These are phyloP conservation scores for Hoplodrina ambigua DNA, from an alignment of 2,888 invertebrate genomes.

Conservation along the genomic window DNA sequence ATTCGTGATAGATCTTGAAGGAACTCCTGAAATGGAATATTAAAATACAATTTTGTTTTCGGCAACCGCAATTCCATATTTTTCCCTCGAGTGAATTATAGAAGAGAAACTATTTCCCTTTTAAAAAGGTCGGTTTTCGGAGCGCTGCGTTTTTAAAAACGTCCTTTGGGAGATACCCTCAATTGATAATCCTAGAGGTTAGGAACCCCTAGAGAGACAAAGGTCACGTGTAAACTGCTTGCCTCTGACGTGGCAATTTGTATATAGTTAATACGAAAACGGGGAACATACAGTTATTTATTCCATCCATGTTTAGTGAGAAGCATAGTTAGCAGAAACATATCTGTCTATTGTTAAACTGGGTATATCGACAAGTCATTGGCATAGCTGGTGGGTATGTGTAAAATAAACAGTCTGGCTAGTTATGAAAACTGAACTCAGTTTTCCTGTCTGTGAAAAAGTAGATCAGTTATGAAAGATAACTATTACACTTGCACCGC, in stretches of 20 bases:
- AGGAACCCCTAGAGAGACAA: slow-evolving; percentile 7
- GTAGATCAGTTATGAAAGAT: slow-evolving; percentile 6
- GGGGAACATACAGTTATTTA: slow-evolving; percentile 14
- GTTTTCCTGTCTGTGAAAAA: slow-evolving; percentile 21
- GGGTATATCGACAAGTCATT: slow-evolving; percentile 41
- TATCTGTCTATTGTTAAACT: slow-evolving; percentile 32
- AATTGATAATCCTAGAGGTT: slow-evolving; percentile 40
- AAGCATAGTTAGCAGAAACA: slow-evolving; percentile 23
- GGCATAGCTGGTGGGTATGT: slow-evolving; percentile 40
- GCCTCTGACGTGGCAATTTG: not conserved
- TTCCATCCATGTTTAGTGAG: slow-evolving; percentile 16
- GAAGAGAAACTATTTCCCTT: slow-evolving; percentile 13
- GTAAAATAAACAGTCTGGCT: slow-evolving; percentile 48
- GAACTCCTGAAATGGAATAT: slow-evolving; percentile 40
- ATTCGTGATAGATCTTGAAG: slow-evolving; percentile 30
- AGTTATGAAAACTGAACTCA: slow-evolving; percentile 43
- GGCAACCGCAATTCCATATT: slow-evolving; percentile 37
- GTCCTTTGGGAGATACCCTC: slow-evolving; percentile 18
- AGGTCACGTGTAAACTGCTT: slow-evolving; percentile 5
- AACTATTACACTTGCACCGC: slow-evolving; percentile 7
- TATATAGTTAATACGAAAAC: slow-evolving; percentile 15
- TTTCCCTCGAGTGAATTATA: slow-evolving; percentile 30
- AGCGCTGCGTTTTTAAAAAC: slow-evolving; percentile 32
- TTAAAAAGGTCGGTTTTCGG: slow-evolving; percentile 20
- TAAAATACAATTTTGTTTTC: slow-evolving; percentile 40